These are phyloP conservation scores for Neuroterus valhalla DNA, from an alignment of 1,140 invertebrate genomes.

Conservation along the genomic window DNA sequence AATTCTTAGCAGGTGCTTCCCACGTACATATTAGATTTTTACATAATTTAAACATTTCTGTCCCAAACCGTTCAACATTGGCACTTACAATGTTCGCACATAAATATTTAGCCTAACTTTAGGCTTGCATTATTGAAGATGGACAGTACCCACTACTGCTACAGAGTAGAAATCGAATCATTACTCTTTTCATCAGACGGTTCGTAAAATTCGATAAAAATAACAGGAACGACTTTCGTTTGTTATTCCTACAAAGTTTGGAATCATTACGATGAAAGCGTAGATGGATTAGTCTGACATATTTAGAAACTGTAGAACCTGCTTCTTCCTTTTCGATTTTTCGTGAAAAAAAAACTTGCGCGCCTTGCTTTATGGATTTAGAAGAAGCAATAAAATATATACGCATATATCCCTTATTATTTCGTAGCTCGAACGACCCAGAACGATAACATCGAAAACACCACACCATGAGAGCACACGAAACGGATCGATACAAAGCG, in stretches of 20 bases:
- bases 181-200: slow-evolving; percentile 10
- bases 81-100: slow-evolving; percentile 55
- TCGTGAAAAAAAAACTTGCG: not conserved
- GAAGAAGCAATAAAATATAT: slow-evolving; percentile 21
- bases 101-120: not conserved
- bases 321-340: not conserved
- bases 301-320: slow-evolving; percentile 20
- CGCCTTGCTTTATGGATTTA: not conserved
- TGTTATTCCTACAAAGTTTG: slow-evolving; percentile 9
- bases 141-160: not conserved
- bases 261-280: slow-evolving; percentile 26
- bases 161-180: not conserved
- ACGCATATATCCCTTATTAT: slow-evolving; percentile 17
- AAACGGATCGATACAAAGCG: slow-evolving; percentile 45
- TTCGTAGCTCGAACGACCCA: slow-evolving; percentile 11
- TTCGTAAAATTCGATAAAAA: slow-evolving; percentile 8
- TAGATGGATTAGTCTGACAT: slow-evolving; percentile 35
- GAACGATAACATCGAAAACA: slow-evolving; percentile 49
- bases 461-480: slow-evolving; percentile 57
- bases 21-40: not conserved
- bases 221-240: slow-evolving; percentile 26
- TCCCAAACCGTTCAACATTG: slow-evolving; percentile 58
- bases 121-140: not conserved
- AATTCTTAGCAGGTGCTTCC: slow-evolving; percentile 46
- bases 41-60: slow-evolving; percentile 35